Base-by-base conservation (phyloP, 2,113 vertebrate genomes). In the Paedocypris sp. region DNA sequence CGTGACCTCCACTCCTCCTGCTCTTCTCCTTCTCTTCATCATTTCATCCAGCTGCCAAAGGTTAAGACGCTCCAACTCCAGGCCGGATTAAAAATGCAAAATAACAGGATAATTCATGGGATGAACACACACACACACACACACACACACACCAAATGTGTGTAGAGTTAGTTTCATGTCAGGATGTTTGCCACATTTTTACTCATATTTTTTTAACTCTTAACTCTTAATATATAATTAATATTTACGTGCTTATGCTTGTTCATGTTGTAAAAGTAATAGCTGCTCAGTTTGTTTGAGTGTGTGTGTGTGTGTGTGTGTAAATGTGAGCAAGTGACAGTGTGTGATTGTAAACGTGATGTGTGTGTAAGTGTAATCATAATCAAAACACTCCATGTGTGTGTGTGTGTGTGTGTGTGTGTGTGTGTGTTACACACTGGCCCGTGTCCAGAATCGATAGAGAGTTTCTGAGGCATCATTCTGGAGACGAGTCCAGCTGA, bases 391-490 rank as follows among this genome's bases (percentile, higher is more conserved):
- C n/a, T n/a, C n/a, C n/a, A n/a, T n/a, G n/a, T 62, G 33, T 56
- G 56, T 71, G 33, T 52, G 11, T 69, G 32, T 12, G 43, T 67
- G 45, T 64, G 41, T 67, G 20, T 58, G 42, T 58, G 46, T 25
- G 15, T 18, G 36, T 18, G 29, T 62, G 33, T 32, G 1, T 33
- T 60, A 63, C 47, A 66, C 42, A 68, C 56, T 60, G 73, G 73
- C 75, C 60, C 61, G 68, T 71, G 79, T 79, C 81, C 69, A 80
- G 51, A 82, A 82, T 82, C 83, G 75, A 82, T 85, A 82, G 16
- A 73, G 51, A 67, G 67, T 75, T 77, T 79, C 77, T 75, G 80
- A 75, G 77, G 72, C 74, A 74, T 78, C 66, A 68, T 51, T 61
- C 73, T 70, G 74, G 74, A 72, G 71, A 70, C 78, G 70, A 71